Base-by-base conservation (phyloP, 2,888 invertebrate genomes). In the Aspidiotus rigidus region DNA sequence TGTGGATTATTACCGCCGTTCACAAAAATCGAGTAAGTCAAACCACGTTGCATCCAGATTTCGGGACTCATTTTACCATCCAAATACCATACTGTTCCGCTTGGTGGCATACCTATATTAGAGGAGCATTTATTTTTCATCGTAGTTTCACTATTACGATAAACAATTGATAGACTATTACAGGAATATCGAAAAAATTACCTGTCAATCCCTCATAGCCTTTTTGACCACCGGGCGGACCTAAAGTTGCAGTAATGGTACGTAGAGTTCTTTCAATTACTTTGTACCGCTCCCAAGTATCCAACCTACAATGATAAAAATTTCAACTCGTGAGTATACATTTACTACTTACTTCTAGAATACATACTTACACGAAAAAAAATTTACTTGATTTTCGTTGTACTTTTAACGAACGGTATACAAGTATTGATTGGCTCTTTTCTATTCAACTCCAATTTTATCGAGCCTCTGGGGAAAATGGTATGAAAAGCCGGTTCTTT, bases 61-160 rank as follows among this genome's bases (percentile, higher is more conserved):
- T 94, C 93, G 0, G 94, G 94, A 63, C 88, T 85, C 74, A 95
- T 81, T 75, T 86, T 85, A 0, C 95, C 95, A 79, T 96, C 94
- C 72, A 96, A 89, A 79, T 94, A 96, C 93, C 93, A 95, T 11
- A 92, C 87, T 57, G 90, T 80, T 0, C 86, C 88, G 74, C 84
- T 87, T 53, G 85, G 84, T 41, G 84, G 84, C 77, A 86, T 86
- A 3, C 84, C 85, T 84, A 57, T 13, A 49, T 28, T 28, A 28
- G 28, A 28, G 75, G 74, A 13, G 9, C 69, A 69, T 64, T 16
- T 42, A 62, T 28, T n/a, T 13, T 60, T 67, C 54, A 66, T 28
- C 15, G 39, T 61, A 49, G 63, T 55, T 42, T 3, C 2, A 3
- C 49, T n/a, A 49, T 42, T 3, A 11, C 6, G n/a, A 49, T 3